Conservation (phyloP, 2,888 invertebrate genomes). For the Harpalus rufipes region DNA sequence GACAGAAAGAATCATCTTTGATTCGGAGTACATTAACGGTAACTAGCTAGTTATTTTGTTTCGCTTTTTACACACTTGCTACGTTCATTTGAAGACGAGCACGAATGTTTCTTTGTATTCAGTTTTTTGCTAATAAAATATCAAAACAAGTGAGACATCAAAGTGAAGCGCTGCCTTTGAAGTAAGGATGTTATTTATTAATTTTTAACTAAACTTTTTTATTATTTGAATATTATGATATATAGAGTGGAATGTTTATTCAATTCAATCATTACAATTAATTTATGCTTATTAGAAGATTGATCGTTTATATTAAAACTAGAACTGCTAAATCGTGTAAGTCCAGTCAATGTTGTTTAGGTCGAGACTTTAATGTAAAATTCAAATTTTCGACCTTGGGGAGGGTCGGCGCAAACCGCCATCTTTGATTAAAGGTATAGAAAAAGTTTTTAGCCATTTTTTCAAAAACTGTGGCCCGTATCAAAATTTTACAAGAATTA, state of each 20-base stretch:
- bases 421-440: too few species aligned
- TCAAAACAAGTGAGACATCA: constrained; percentile 49
- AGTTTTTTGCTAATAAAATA: constrained; percentile 53
- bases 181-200: constrained; percentile 18
- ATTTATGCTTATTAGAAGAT: too few species aligned
- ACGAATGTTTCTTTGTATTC: constrained; percentile 24
- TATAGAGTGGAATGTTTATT: not conserved
- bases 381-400: too few species aligned
- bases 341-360: too few species aligned
- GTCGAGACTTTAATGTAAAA: too few species aligned
- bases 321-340: too few species aligned
- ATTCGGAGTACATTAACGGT: constrained; percentile 39
- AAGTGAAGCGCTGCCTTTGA: constrained; percentile 24
- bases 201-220: constrained; percentile 23
- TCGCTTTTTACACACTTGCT: constrained; percentile 42
- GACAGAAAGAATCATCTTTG: constrained; percentile 21
- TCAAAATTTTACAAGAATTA: too few species aligned
- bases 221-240: not conserved
- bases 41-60: constrained; percentile 38
- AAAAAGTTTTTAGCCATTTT: too few species aligned
- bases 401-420: too few species aligned
- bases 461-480: too few species aligned
- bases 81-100: constrained; percentile 29
- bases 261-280: not conserved
- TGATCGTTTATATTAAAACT: too few species aligned